phyloP scores from a whole-genome alignment of 2,113 vertebrate species.

The Labrus mixtus region DNA sequence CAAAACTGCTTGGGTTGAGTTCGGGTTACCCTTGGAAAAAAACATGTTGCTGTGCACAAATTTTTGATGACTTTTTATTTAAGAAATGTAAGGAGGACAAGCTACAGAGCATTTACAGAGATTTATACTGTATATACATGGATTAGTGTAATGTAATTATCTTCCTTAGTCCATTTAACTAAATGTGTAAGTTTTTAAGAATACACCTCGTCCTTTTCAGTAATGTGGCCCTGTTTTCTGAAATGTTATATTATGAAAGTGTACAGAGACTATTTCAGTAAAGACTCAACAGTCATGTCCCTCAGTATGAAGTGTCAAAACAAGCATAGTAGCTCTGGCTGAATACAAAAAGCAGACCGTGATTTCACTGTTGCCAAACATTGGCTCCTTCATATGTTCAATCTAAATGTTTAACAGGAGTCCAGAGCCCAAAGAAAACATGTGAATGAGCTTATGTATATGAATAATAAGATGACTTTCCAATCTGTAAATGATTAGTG shows the following conservation, averaged over 20 bases:
- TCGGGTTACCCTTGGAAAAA: too few species aligned
- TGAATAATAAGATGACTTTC: slow-evolving; percentile 11
- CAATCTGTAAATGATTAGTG: slow-evolving; percentile 12
- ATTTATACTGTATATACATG: too few species aligned
- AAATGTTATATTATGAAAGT: neutral
- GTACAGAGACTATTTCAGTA: too few species aligned
- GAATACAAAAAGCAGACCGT: slow-evolving; percentile 2
- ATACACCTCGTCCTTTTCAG: neutral
- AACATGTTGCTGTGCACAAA: too few species aligned
- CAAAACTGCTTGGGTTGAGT: too few species aligned
- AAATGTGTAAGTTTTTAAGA: neutral
- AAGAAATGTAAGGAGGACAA: too few species aligned
- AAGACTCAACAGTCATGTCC: neutral
- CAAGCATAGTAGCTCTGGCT: neutral
- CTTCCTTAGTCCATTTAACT: too few species aligned
- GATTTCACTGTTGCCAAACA: neutral
- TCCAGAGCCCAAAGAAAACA: slow-evolving; percentile 19
- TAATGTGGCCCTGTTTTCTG: neutral
- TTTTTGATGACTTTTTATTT: too few species aligned
- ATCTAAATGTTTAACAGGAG: slow-evolving; percentile 7
- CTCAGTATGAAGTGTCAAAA: neutral
- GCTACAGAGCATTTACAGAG: too few species aligned
- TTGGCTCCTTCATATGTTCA: slow-evolving; percentile 5
- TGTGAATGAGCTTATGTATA: slow-evolving; percentile 18
- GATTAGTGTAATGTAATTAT: neutral